Percentiles rank a stretch among this genome's conserved stretches.
Conservation (phyloP, 1,140 invertebrate genomes). For the Listronotus oregonensis region DNA sequence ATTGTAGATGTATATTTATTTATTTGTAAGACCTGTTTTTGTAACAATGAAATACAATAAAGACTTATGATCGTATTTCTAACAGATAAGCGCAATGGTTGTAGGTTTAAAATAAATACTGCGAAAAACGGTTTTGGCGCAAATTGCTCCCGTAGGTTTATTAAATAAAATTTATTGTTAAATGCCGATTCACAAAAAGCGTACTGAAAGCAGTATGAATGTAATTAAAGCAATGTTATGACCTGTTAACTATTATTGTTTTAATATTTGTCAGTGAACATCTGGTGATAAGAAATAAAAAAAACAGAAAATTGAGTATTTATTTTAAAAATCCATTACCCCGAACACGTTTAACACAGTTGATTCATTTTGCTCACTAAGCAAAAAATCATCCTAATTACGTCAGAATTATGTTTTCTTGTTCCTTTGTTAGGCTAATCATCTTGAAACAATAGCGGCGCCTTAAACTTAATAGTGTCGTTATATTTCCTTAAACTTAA, state of each 20-base stretch:
- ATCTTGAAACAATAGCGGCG: too few relatives aligned
- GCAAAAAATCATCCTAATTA: too few relatives aligned
- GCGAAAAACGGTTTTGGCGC: background rate
- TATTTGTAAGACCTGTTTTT: conserved; percentile 31
- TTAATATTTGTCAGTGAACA: conserved; percentile 25
- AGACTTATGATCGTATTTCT: conserved; percentile 19
- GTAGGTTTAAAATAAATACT: conserved; percentile 20
- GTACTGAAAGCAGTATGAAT: conserved; percentile 4
- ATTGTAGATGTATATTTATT: conserved; percentile 39
- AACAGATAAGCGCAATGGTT: conserved; percentile 18
- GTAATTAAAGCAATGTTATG: conserved; percentile 25
- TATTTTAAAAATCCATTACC: too few relatives aligned
- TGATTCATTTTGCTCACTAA: too few relatives aligned
- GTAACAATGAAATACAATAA: conserved; percentile 16
- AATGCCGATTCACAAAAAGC: conserved; percentile 6
- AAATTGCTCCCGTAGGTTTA: conserved; percentile 24
- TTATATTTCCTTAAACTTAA: too few relatives aligned
- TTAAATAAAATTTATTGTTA: conserved; percentile 14
- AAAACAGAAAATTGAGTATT: too few relatives aligned
- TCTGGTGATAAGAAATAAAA: conserved; percentile 29
- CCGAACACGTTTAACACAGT: too few relatives aligned
- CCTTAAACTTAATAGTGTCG: too few relatives aligned
- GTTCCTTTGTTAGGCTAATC: too few relatives aligned
- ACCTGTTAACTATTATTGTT: conserved; percentile 31
- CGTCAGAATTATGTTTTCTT: too few relatives aligned